A percentile compares a stretch with the other conserved stretches of the same genome.
phyloP scores from a whole-genome alignment of 2,888 invertebrate species.

The Idaea dimidiata region DNA sequence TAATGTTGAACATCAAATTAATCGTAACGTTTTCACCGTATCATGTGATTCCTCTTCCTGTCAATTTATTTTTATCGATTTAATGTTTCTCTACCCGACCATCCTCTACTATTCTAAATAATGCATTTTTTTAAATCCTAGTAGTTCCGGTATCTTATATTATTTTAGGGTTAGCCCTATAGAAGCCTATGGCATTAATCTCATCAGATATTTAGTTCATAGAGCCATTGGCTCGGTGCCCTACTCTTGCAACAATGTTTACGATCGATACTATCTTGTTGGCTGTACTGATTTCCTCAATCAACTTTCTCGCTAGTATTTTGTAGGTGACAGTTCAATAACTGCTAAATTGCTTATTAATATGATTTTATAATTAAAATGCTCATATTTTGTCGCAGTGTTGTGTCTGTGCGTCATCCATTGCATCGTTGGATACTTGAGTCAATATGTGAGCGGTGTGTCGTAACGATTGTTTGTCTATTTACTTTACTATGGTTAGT shows the following conservation, averaged over 20 bases:
- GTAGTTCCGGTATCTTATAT: neutral
- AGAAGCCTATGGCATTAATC: slow-evolving; percentile 21
- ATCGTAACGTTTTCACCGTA: too few relatives aligned
- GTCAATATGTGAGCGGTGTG: slow-evolving; percentile 28
- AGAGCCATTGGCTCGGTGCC: slow-evolving; percentile 36
- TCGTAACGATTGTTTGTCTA: slow-evolving; percentile 27
- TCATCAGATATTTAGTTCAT: slow-evolving; percentile 39
- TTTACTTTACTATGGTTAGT: neutral
- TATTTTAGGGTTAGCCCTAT: slow-evolving; percentile 15
- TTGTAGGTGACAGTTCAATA: neutral
- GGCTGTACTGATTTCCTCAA: slow-evolving; percentile 14
- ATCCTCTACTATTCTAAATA: too few relatives aligned
- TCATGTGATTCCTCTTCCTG: too few relatives aligned
- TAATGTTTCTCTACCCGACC: too few relatives aligned
- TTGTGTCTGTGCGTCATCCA: slow-evolving; percentile 18
- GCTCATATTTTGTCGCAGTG: slow-evolving; percentile 2
- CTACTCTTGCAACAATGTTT: slow-evolving; percentile 11
- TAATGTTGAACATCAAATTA: too few relatives aligned
- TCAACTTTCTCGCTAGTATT: slow-evolving; percentile 6
- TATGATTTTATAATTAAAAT: slow-evolving; percentile 24
- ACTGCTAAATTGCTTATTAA: slow-evolving; percentile 7
- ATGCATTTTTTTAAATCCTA: neutral
- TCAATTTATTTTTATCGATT: too few relatives aligned
- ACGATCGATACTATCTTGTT: slow-evolving; percentile 12
- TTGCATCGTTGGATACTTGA: slow-evolving; percentile 23